Conservation (phyloP, 1,140 invertebrate genomes). For the Meloidogyne floridensis region DNA sequence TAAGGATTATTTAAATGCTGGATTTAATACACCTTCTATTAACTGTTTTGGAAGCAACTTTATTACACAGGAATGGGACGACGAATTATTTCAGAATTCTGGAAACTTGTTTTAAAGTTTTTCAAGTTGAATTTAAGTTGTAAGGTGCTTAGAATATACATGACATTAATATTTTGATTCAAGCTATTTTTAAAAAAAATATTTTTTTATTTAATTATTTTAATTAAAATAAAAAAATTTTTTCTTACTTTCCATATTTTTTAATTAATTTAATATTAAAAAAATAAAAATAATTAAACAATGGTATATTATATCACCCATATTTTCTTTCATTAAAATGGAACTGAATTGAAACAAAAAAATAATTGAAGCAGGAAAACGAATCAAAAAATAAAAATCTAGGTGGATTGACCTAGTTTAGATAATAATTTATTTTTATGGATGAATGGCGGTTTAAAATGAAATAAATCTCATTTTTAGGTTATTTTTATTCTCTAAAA, state of each 20-base stretch:
- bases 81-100: background rate
- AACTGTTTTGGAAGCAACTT: background rate
- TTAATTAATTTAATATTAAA: background rate
- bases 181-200: background rate
- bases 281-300: background rate
- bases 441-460: slow-evolving; percentile 6
- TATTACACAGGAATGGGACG: background rate
- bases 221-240: background rate
- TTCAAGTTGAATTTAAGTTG: background rate
- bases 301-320: background rate
- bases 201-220: background rate
- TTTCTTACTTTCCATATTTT: too few relatives aligned
- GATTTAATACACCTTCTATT: background rate
- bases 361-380: background rate
- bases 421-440: background rate
- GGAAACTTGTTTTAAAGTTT: background rate
- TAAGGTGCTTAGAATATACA: background rate
- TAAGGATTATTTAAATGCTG: slow-evolving; percentile 2
- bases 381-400: background rate
- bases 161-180: background rate
- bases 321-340: background rate
- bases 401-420: background rate
- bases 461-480: slow-evolving; percentile 7
- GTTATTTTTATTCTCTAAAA: background rate
- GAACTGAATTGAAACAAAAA: background rate